These are phyloP conservation scores for Hephaestus fuliginosus DNA, from an alignment of 2,797 vertebrate species.

Conservation along the genomic window DNA sequence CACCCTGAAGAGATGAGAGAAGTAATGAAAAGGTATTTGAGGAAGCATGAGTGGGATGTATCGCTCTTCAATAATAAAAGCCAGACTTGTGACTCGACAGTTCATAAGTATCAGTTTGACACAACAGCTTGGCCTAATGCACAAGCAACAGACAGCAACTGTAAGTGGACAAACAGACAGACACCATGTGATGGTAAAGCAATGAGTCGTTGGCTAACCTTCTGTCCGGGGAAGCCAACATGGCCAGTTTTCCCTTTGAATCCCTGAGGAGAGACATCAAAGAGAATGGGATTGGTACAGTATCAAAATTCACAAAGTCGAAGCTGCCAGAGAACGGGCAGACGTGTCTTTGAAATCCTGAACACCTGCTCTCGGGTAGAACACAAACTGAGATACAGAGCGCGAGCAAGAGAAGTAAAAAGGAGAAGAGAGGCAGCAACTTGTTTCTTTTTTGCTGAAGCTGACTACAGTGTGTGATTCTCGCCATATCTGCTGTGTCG, in stretches of 20 bases:
- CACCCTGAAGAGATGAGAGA: constrained; percentile 86
- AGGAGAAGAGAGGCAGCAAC: constrained; percentile 20
- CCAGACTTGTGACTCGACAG: not conserved
- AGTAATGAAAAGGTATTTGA: constrained; percentile 8
- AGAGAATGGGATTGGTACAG: constrained; percentile 62
- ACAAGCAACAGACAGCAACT: constrained; percentile 20
- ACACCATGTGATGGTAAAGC: constrained; percentile 31
- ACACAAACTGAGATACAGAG: constrained; percentile 63
- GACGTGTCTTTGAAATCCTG: constrained; percentile 74
- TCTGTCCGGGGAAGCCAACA: constrained; percentile 92
- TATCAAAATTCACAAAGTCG: constrained; percentile 71
- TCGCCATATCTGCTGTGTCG: constrained; percentile 12
- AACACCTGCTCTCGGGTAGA: constrained; percentile 73
- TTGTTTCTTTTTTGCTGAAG: constrained; percentile 29
- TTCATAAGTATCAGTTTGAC: constrained; percentile 12
- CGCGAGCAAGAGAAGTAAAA: constrained; percentile 20
- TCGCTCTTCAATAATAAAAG: constrained; percentile 2
- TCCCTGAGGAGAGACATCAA: constrained; percentile 87
- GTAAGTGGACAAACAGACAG: constrained; percentile 13
- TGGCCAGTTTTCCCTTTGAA: constrained; percentile 97
- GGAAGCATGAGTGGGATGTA: not conserved
- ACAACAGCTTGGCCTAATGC: constrained; percentile 18
- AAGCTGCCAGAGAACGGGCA: constrained; percentile 67
- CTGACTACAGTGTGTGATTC: constrained; percentile 27
- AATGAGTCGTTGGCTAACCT: constrained; percentile 84